Percentiles rank a stretch among this genome's conserved stretches.
These are phyloP conservation scores for Pollenia angustigena DNA, from an alignment of 2,888 invertebrate genomes.

Conservation along the genomic window DNA sequence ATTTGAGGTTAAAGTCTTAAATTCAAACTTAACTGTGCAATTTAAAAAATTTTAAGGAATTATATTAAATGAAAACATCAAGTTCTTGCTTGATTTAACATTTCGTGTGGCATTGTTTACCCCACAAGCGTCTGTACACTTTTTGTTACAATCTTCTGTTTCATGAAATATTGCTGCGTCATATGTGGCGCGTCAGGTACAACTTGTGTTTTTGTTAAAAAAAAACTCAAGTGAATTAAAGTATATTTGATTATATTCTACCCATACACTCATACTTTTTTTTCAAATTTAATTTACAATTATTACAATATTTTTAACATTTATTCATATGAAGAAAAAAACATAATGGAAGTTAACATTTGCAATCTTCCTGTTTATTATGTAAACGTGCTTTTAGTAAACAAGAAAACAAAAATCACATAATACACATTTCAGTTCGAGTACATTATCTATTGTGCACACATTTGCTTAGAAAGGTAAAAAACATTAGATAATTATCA, in stretches of 20 bases:
- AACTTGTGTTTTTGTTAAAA: too few relatives aligned
- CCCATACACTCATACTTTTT: background rate
- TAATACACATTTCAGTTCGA: background rate
- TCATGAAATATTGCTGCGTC: too few relatives aligned
- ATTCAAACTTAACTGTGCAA: too few relatives aligned
- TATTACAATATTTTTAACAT: background rate
- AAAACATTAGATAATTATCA: slow-evolving; percentile 37
- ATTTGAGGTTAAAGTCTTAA: too few relatives aligned
- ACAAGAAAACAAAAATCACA: background rate
- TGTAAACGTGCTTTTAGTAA: slow-evolving; percentile 9
- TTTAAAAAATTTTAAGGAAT: too few relatives aligned
- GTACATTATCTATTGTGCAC: background rate
- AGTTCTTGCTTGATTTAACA: too few relatives aligned
- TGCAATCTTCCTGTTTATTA: slow-evolving; percentile 16
- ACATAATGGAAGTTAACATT: slow-evolving; percentile 34
- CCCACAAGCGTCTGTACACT: too few relatives aligned
- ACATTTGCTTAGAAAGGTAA: background rate
- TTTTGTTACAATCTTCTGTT: too few relatives aligned
- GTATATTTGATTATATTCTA: background rate
- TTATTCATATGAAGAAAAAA: slow-evolving; percentile 3
- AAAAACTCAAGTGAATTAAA: background rate
- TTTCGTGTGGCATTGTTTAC: too few relatives aligned
- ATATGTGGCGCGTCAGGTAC: too few relatives aligned
- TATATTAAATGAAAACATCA: too few relatives aligned
- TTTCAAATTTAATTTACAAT: background rate